Conservation (phyloP, 2,113 vertebrate species). For the Podilymbus podiceps region DNA sequence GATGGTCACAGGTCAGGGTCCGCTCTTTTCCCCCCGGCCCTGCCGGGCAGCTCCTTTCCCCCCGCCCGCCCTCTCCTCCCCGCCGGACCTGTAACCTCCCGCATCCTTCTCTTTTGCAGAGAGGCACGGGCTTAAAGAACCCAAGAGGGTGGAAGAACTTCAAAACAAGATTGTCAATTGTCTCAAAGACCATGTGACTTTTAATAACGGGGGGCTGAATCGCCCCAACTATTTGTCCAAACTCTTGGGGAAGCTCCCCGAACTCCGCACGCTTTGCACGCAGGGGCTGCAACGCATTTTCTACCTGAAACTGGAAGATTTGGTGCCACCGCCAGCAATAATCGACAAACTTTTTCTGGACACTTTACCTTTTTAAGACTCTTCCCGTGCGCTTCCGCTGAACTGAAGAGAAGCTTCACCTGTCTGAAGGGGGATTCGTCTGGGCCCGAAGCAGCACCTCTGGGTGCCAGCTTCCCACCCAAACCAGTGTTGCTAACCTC, state of each 20-base stretch:
- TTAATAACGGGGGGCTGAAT: slow-evolving; percentile 94
- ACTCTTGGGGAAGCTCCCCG: slow-evolving; percentile 98
- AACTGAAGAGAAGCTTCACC: slow-evolving; percentile 52
- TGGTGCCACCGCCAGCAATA: slow-evolving; percentile 99
- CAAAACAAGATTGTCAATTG: slow-evolving; percentile 99
- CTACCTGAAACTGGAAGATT: slow-evolving; percentile 98
- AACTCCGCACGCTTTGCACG: slow-evolving; percentile 97
- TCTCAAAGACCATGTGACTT: slow-evolving; percentile 98
- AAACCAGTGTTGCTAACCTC: slow-evolving; percentile 62
- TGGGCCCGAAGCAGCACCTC: slow-evolving; percentile 54
- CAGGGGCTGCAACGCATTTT: slow-evolving; percentile 99
- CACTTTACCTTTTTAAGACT: slow-evolving; percentile 94
- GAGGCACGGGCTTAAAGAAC: slow-evolving; percentile 96
- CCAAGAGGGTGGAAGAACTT: slow-evolving; percentile 96
- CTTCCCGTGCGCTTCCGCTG: slow-evolving; percentile 53
- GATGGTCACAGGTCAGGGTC: slow-evolving; percentile 96
- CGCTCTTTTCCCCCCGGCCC: not conserved
- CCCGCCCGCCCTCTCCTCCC: accelerated
- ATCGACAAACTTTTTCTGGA: slow-evolving; percentile 99
- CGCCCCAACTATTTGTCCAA: slow-evolving; percentile 98
- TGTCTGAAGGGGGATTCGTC: slow-evolving; percentile 36
- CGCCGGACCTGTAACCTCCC: not conserved
- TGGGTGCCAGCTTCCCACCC: slow-evolving; percentile 22
- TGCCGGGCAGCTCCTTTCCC: not conserved
- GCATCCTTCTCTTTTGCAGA: slow-evolving; percentile 73